phyloP scores from a whole-genome alignment of 1,140 invertebrate species.

The Leucophenga varia region DNA sequence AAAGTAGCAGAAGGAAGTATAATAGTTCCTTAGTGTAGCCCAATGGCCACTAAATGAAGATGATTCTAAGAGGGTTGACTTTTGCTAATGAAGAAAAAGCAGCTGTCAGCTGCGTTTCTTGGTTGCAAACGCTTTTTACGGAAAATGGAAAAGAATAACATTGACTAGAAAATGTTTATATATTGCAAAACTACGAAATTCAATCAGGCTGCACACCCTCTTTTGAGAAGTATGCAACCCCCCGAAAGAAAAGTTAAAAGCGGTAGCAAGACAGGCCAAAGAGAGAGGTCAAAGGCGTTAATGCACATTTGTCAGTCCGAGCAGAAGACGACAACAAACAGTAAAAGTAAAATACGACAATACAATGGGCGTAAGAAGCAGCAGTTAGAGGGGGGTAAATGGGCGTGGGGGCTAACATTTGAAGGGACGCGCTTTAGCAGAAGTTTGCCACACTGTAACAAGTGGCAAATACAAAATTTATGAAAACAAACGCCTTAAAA shows the following conservation, averaged over 20 bases:
- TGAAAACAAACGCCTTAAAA: constrained; percentile 26
- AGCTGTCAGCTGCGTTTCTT: constrained; percentile 52
- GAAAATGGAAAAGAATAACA: too few species aligned
- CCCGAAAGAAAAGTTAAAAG: too few species aligned
- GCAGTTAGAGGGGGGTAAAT: not conserved
- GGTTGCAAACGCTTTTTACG: too few species aligned
- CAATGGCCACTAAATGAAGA: too few species aligned
- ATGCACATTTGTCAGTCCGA: constrained; percentile 42
- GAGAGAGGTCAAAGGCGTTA: constrained; percentile 51
- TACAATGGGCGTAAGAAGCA: not conserved
- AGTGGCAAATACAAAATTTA: constrained; percentile 43
- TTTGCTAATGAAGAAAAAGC: constrained; percentile 52
- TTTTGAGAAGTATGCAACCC: too few species aligned
- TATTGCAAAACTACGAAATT: constrained; percentile 40
- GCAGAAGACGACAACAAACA: constrained; percentile 7
- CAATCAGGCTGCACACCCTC: constrained; percentile 19
- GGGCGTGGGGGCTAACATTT: too few species aligned
- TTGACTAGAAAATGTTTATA: too few species aligned
- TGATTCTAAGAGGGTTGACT: constrained; percentile 42
- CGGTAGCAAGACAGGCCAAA: too few species aligned
- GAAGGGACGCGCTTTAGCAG: too few species aligned
- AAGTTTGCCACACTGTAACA: constrained; percentile 33
- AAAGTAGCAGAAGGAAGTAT: too few species aligned
- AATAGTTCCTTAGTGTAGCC: too few species aligned
- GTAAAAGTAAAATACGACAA: not conserved